Base-by-base conservation (phyloP, 37 sponge, comb jelly and placozoan genomes). In the Petrosia ficiformis region DNA sequence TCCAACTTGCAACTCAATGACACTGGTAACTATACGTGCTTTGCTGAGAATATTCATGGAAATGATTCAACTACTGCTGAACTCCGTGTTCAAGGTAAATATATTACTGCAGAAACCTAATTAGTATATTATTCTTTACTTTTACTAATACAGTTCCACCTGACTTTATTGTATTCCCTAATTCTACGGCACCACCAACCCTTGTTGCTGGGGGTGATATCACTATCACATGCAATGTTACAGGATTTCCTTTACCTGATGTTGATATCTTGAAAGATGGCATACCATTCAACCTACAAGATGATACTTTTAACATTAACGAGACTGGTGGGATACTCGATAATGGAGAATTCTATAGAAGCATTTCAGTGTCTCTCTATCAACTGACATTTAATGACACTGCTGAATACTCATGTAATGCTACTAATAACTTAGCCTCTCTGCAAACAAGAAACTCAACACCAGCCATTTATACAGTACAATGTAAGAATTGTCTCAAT, bases 31-130 rank as follows among this genome's bases (percentile, higher is more conserved):
- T 61, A 61, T 29, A 5, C 6, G 63, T 61, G 63, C 25, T n/a
- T n/a, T 61, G 63, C 28, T 61, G 25, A 22, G n/a, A 61, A 61
- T 61, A 10, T 16, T 2, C 61, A 32, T 24, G 77, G 42, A 29
- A 76, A 11, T 21, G 44, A 0, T 65, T 32, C 22, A 32, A 61
- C 66, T 0, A 40, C 42, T 61, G 63, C 36, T 8, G 31, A 39
- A 22, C 66, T 76, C 16, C 39, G 22, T 34, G 39, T 76, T 2
- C 48, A 63, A 29, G 65, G 77, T 76, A 35, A 76, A 48, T 19
- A 48, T 16, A 48, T 16, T 16, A 19, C 16, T 48, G 16, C 10
- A 16, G 10, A 16, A 10, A 19, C 10, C 10, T 48, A 48, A 48
- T 48, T 16, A 48, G 16, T 48, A 48, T 19, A n/a, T n/a, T n/a